Evolutionary conservation across 2,888 invertebrate species (phyloP), one percentile per base, ranked within the genome.

Genomic region (Ormyrus labotus): DNA sequence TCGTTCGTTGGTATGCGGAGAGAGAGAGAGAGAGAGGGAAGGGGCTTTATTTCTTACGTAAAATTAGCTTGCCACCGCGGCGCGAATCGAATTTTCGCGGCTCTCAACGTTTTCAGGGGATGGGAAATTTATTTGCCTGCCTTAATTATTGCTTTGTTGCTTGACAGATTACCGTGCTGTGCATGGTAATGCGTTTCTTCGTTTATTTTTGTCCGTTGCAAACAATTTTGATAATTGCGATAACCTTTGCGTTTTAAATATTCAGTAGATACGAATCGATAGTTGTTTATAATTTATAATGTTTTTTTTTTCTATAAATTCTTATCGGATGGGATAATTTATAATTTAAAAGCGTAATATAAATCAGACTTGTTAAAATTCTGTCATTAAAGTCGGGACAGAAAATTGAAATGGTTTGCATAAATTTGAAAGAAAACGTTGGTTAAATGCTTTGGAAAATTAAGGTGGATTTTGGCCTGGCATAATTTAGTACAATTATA

Each of bases 11-110:
- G 34, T 34, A 34, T 34, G 34, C 34, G 34, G 34, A 4, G 34
- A 34, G 34, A 34, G 34, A 34, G 34, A 34, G 34, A 34, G 34
- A 34, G 34, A 34, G 34, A 34, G 34, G 45, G 50, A 58, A 19
- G 2, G 60, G 3, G 64, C 55, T 60, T 70, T 65, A 75, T 71
- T 67, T 73, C 65, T 68, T 68, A 51, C 9, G 67, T 64, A 68
- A 75, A 80, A 76, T 80, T 80, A 80, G 80, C 61, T 50, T 57
- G 64, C 61, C 64, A 55, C 50, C 57, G 45, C 72, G 53, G 50
- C 8, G 75, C 63, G 65, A 75, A 74, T 72, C 61, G 55, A 50
- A 80, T 76, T 67, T 80, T 68, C 80, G 72, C 47, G 76, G 71
- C 67, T 74, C 34, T 80, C 69, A 9, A 57, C 7, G 63, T 1